These are phyloP conservation scores for Chloroclysta siterata DNA, from an alignment of 2,888 invertebrate species.

Conservation along the genomic window DNA sequence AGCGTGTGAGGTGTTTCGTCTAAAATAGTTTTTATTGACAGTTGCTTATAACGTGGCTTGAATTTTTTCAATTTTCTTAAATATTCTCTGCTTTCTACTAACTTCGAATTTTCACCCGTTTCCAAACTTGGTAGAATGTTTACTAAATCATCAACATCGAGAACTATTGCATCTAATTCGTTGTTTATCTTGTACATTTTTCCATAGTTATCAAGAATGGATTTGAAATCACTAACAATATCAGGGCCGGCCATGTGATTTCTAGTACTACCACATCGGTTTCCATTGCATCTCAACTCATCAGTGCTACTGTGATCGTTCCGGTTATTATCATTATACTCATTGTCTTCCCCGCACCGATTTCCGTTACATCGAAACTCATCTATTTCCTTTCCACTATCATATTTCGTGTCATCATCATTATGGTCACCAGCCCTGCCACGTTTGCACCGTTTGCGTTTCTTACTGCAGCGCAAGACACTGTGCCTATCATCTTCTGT, in stretches of 20 bases:
- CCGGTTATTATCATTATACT: constrained; percentile 4
- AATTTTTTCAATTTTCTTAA: background rate
- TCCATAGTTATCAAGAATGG: constrained; percentile 30
- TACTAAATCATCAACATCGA: constrained; percentile 47
- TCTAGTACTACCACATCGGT: constrained; percentile 6
- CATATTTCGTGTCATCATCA: background rate
- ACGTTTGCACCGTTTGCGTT: constrained; percentile 6
- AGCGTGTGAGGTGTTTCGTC: background rate
- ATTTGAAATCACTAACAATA: constrained; percentile 13
- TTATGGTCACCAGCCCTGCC: background rate
- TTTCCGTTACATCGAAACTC: constrained; percentile 12
- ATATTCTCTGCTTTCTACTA: background rate
- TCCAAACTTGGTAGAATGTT: constrained; percentile 30
- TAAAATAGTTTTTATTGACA: background rate
- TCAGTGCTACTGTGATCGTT: constrained; percentile 7
- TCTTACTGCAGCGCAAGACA: constrained; percentile 13
- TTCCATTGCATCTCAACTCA: constrained; percentile 15
- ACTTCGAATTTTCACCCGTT: background rate
- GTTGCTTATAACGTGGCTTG: too few relatives aligned
- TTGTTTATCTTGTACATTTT: constrained; percentile 49
- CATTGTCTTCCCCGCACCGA: constrained; percentile 1
- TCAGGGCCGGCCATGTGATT: constrained; percentile 17
- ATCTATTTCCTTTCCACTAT: background rate
- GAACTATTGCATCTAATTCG: constrained; percentile 54
- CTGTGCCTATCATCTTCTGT: constrained; percentile 8